phyloP scores from a whole-genome alignment of 2,113 vertebrate species.

The Platysternon megacephalum region DNA sequence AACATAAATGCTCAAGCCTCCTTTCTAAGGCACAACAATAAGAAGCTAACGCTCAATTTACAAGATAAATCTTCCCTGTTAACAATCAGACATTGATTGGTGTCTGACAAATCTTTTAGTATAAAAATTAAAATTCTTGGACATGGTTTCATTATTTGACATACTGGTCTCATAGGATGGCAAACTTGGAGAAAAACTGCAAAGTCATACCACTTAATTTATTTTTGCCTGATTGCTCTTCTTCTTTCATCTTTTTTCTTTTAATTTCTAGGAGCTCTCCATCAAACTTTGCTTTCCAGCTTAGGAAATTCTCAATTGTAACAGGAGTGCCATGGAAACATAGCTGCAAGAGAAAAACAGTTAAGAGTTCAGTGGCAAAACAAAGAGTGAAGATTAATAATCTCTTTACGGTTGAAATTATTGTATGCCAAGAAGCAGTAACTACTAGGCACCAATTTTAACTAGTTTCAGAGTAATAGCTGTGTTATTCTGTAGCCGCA shows the following conservation, averaged over 20 bases:
- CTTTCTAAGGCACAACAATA: not conserved
- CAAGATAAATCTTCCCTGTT: not conserved
- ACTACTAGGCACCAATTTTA: not conserved
- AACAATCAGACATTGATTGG: not conserved
- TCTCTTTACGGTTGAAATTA: not conserved
- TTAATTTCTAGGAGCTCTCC: constrained; percentile 89
- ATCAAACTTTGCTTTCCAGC: constrained; percentile 95
- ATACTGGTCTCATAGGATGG: fast-evolving
- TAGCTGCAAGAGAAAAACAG: constrained; percentile 72
- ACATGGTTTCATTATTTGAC: not conserved
- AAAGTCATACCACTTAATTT: constrained; percentile 90
- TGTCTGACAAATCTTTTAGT: not conserved
- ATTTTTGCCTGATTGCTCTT: constrained; percentile 90
- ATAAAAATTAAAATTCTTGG: not conserved
- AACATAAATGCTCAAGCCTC: not conserved
- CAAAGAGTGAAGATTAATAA: not conserved
- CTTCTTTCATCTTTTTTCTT: constrained; percentile 93
- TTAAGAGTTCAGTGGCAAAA: constrained; percentile 14
- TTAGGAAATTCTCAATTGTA: constrained; percentile 96
- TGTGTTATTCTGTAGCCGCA: no score
- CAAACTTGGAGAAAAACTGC: not conserved
- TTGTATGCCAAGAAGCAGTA: not conserved
- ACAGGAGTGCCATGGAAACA: constrained; percentile 96
- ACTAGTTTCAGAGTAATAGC: no score
- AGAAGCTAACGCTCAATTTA: not conserved